Evolutionary conservation across 53 echinoderm and acorn worm genomes (phyloP).

Genomic region (Henricia sp.): DNA sequence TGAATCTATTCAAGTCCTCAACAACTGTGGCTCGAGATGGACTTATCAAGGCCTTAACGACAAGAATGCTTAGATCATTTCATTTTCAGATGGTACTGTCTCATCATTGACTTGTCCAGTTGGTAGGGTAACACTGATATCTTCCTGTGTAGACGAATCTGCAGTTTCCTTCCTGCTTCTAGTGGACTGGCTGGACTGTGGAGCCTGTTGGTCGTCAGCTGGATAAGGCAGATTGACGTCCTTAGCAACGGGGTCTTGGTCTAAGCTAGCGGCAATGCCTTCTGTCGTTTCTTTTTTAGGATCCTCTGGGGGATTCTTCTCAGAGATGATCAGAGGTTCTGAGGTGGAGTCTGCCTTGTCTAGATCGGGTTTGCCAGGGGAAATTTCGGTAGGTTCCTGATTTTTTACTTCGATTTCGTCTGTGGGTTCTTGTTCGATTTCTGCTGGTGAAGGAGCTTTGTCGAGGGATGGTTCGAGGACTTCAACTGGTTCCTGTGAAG

Average conservation of each 20-base stretch:
- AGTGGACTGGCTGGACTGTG: slow-evolving; percentile 34
- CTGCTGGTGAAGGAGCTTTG: not conserved
- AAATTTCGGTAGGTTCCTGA: not conserved
- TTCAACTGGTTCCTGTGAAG: not conserved
- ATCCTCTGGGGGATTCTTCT: too few species aligned
- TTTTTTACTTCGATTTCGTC: not conserved
- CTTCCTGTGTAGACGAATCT: slow-evolving; percentile 58
- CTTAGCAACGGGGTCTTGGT: not conserved
- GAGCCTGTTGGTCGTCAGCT: not conserved
- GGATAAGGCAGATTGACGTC: too few species aligned
- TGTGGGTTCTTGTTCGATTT: not conserved
- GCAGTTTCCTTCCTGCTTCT: slow-evolving; percentile 47
- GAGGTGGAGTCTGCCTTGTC: not conserved
- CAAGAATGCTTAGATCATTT: not conserved
- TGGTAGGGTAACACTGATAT: slow-evolving; percentile 21
- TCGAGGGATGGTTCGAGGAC: not conserved
- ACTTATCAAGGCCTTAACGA: not conserved
- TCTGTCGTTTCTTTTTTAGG: too few species aligned
- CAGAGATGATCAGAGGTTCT: too few species aligned
- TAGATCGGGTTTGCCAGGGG: not conserved
- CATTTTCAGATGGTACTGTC: not conserved
- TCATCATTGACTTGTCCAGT: slow-evolving; percentile 3
- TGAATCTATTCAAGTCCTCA: too few species aligned
- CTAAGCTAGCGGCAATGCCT: too few species aligned
- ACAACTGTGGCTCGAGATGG: too few species aligned